Evolutionary conservation across 2,888 invertebrate genomes (phyloP).

Genomic region (Apamea monoglypha): DNA sequence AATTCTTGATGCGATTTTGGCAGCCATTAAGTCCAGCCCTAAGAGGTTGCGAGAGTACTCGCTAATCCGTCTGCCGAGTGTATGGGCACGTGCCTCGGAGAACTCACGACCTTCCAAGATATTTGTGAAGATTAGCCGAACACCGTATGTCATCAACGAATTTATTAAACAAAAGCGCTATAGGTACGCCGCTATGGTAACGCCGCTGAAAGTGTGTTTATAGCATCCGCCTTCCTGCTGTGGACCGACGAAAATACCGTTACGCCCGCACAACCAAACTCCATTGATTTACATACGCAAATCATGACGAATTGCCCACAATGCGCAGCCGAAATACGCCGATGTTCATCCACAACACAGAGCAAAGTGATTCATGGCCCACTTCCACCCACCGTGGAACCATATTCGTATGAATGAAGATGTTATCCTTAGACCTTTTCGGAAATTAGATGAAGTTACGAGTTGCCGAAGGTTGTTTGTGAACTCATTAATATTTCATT

Average conservation of each 20-base stretch:
- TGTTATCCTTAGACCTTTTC: slow-evolving; percentile 69
- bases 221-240: slow-evolving; percentile 89
- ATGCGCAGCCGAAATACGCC: slow-evolving; percentile 84
- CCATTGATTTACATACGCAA: slow-evolving; percentile 89
- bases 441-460: slow-evolving; percentile 59
- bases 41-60: slow-evolving; percentile 47
- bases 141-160: slow-evolving; percentile 66
- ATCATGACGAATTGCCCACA: slow-evolving; percentile 89
- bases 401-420: slow-evolving; percentile 71
- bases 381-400: slow-evolving; percentile 68
- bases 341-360: slow-evolving; percentile 70
- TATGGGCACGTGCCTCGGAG: slow-evolving; percentile 62
- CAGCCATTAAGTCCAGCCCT: slow-evolving; percentile 50
- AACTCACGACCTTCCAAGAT: slow-evolving; percentile 46
- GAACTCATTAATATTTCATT: slow-evolving; percentile 70
- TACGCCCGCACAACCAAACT: slow-evolving; percentile 87
- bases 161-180: slow-evolving; percentile 73
- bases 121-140: slow-evolving; percentile 55
- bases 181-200: slow-evolving; percentile 77
- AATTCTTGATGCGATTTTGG: slow-evolving; percentile 58
- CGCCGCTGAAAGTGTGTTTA: slow-evolving; percentile 88
- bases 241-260: slow-evolving; percentile 89
- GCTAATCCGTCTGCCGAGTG: slow-evolving; percentile 65
- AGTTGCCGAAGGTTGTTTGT: slow-evolving; percentile 66
- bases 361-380: slow-evolving; percentile 72